Base-by-base conservation (phyloP, 2,888 invertebrate species). In the Cotesia congregata region DNA sequence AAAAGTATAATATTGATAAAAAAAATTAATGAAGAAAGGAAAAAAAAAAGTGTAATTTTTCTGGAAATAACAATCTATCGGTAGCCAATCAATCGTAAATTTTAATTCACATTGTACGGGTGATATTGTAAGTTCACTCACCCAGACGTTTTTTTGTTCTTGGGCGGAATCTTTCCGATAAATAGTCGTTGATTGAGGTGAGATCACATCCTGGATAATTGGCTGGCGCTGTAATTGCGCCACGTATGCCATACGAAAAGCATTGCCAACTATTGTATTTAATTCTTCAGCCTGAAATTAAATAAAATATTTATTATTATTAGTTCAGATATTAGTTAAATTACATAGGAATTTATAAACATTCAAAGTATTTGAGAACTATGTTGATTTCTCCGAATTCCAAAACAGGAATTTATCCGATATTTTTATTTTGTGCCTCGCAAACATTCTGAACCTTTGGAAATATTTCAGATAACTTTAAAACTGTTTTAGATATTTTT, bases 161-260 rank as follows among this genome's bases (percentile, higher is more conserved):
- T 83, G 50, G 9, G 50, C 84, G 79, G 85, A 88, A 82, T 88
- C 87, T 83, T 88, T 89, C 80, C 85, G 86, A 84, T 87, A 87
- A 79, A 86, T 85, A 68, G 86, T 83, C 77, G 86, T 82, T 17
- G 88, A 84, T 85, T 91, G 91, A 77, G 92, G 90, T 84, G 93
- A 92, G 89, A 94, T 94, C 89, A 94, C 94, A 90, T 94, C 93
- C 89, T 94, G 94, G 86, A 92, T 90, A 83, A 91, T 91, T 81
- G 92, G 91, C 84, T 92, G 92, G 87, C 92, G 91, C 90, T 95
- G 95, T 90, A 95, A 92, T 90, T 96, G 95, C 88, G 94, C 94
- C 87, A 96, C 95, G 92, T 96, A 96, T 88, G 96, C 96, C 94
- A 96, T 95, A 90, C 96, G 95, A 92, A 96, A 96, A 88, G 96